phyloP scores from a whole-genome alignment of 2,888 invertebrate genomes.

The Campoletis raptor region DNA sequence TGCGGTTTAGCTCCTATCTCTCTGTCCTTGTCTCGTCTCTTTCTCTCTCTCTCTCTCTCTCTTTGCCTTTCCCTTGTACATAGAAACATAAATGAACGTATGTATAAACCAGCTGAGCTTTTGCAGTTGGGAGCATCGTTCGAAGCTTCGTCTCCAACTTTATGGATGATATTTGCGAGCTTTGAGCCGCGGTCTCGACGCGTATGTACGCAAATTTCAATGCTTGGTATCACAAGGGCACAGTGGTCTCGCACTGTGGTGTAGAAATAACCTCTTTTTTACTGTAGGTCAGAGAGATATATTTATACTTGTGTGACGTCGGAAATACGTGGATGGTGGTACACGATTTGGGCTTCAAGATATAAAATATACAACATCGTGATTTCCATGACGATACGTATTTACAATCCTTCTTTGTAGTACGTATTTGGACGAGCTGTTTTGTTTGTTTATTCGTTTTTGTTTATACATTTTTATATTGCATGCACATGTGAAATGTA shows the following conservation, averaged over 20 bases:
- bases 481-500: not conserved
- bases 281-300: not conserved
- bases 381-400: slow-evolving; percentile 4
- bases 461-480: not conserved
- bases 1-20: slow-evolving; percentile 14
- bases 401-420: slow-evolving; percentile 5
- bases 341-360: slow-evolving; percentile 12
- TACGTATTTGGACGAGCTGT: slow-evolving; percentile 8
- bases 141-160: slow-evolving; percentile 19
- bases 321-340: not conserved
- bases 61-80: not conserved
- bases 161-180: slow-evolving; percentile 19
- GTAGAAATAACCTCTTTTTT: slow-evolving; percentile 3
- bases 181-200: slow-evolving; percentile 34
- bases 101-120: slow-evolving; percentile 4
- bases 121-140: slow-evolving; percentile 25
- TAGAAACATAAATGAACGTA: not conserved
- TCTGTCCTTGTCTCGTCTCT: not conserved
- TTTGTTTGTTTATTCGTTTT: slow-evolving; percentile 4
- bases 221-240: slow-evolving; percentile 4
- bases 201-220: not conserved
- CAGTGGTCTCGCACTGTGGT: not conserved
- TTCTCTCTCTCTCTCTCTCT: not conserved
- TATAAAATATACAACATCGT: slow-evolving; percentile 25
- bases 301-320: not conserved